phyloP scores from a whole-genome alignment of 1,140 invertebrate species.

The Paraescarpia echinospica region DNA sequence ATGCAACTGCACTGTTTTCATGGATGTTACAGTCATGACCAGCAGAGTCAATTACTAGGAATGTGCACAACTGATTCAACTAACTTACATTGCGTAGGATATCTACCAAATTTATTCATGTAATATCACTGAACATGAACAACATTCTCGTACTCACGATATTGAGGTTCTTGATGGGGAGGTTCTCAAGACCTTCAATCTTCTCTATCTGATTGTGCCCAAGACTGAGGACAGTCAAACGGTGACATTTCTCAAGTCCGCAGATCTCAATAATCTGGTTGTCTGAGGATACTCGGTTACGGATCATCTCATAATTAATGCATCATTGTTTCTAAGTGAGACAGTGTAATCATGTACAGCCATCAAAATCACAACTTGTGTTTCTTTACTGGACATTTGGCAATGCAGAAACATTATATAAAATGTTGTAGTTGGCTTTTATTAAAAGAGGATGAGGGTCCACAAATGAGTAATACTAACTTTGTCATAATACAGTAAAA shows the following conservation, averaged over 20 bases:
- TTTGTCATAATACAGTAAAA: too few relatives aligned
- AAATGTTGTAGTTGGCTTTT: neutral
- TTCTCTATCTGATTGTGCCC: constrained; percentile 53
- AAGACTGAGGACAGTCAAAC: constrained; percentile 49
- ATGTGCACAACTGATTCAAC: neutral
- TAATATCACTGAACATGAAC: too few relatives aligned
- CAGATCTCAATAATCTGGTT: constrained; percentile 50
- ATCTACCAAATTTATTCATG: too few relatives aligned
- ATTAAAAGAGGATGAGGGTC: too few relatives aligned
- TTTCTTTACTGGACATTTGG: neutral
- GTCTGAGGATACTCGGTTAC: constrained; percentile 35
- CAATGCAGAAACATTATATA: neutral
- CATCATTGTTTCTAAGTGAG: neutral
- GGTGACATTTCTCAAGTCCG: constrained; percentile 47
- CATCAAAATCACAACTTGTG: neutral
- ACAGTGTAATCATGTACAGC: neutral
- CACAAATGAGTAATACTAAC: too few relatives aligned
- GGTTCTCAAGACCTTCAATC: constrained; percentile 48
- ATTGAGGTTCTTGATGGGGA: constrained; percentile 53
- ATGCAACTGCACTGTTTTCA: too few relatives aligned
- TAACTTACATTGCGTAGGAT: too few relatives aligned
- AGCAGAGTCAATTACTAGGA: too few relatives aligned
- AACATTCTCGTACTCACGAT: constrained; percentile 43
- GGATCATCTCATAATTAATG: neutral
- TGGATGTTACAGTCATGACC: too few relatives aligned